phyloP scores from a whole-genome alignment of 2,113 vertebrate species.

The Gambusia affinis region DNA sequence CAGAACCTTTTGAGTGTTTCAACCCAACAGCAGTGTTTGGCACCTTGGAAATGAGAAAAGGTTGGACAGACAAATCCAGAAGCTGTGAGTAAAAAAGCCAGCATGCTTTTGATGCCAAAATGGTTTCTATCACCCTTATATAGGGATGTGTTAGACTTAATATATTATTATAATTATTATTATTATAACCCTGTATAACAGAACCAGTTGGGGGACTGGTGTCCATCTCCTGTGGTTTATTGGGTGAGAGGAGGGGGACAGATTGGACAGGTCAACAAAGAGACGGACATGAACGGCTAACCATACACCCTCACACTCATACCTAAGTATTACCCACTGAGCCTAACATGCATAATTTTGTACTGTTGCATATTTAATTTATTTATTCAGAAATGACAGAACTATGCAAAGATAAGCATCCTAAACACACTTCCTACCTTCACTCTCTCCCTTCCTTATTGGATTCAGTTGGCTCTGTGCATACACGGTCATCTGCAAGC shows the following conservation, averaged over 20 bases:
- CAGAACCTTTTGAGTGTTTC: background rate
- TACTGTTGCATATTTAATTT: background rate
- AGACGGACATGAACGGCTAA: too few species aligned
- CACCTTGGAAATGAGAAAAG: background rate
- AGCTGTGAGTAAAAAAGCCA: too few species aligned
- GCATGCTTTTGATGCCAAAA: too few species aligned
- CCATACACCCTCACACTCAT: background rate
- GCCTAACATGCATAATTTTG: background rate
- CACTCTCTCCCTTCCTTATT: constrained; percentile 26
- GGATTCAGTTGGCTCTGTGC: constrained; percentile 32
- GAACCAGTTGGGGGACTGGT: too few species aligned
- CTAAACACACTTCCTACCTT: constrained; percentile 26
- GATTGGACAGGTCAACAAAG: too few species aligned
- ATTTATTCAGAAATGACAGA: background rate
- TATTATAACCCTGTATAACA: too few species aligned
- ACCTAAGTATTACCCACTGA: background rate
- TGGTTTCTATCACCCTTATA: too few species aligned
- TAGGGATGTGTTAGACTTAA: too few species aligned
- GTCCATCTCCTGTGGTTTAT: too few species aligned
- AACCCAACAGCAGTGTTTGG: background rate
- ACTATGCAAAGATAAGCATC: background rate
- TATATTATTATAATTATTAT: too few species aligned
- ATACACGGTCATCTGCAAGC: constrained; percentile 3
- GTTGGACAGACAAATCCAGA: background rate
- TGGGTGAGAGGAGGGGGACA: too few species aligned